Percentiles rank a stretch among this genome's conserved stretches.
phyloP scores from a whole-genome alignment of 2,797 vertebrate species.

The Premnoplex brunnescens region DNA sequence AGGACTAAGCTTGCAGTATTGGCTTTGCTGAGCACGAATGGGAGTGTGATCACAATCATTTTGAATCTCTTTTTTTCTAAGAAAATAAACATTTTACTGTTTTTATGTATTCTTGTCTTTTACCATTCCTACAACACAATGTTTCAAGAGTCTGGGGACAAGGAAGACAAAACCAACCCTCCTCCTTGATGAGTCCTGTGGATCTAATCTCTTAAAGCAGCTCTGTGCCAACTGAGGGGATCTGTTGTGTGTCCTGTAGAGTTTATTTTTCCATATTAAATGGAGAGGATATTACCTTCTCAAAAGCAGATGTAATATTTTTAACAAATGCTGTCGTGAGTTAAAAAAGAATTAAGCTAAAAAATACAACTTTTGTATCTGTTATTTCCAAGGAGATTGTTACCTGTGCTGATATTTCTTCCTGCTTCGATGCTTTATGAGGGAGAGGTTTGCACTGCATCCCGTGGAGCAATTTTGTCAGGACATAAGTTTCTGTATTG shows the following conservation, averaged over 20 bases:
- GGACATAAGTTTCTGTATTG: background rate
- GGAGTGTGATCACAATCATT: constrained; percentile 80
- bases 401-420: constrained; percentile 22
- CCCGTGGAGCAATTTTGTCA: background rate
- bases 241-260: constrained; percentile 54
- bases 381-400: constrained; percentile 60
- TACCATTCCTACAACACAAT: constrained; percentile 69
- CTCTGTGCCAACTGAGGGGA: background rate
- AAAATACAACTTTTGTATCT: constrained; percentile 65
- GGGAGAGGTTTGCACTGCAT: background rate
- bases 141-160: background rate
- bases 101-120: constrained; percentile 83
- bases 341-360: constrained; percentile 21
- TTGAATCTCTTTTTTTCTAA: constrained; percentile 81
- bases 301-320: constrained; percentile 78
- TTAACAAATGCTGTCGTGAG: constrained; percentile 74
- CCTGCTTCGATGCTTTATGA: background rate
- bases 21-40: constrained; percentile 76
- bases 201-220: constrained; percentile 17
- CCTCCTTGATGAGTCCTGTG: background rate
- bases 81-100: constrained; percentile 87
- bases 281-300: constrained; percentile 63
- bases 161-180: background rate
- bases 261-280: constrained; percentile 78
- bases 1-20: constrained; percentile 74